Base-by-base conservation (phyloP, 2,113 vertebrate species). In the Genyomyrus donnyi region DNA sequence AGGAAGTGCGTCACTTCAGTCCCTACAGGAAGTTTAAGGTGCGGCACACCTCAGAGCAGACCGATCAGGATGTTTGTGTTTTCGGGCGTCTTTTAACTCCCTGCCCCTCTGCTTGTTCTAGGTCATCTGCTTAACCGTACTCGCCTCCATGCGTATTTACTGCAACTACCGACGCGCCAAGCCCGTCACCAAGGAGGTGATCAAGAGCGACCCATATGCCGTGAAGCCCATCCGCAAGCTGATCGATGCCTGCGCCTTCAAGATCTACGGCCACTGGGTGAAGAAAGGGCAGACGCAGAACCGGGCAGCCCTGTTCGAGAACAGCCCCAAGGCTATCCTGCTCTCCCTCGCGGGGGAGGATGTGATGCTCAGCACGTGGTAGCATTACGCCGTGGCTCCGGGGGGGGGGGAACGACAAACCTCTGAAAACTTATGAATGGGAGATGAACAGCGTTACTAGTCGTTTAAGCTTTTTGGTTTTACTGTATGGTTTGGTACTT, bases 261-360 rank as follows among this genome's bases (percentile, higher is more conserved):
- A 97, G 90, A 97, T 99, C 92, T 99, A 99, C 0, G 97, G 98
- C 90, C 98, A 99, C 95, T 99, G 98, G 98, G 98, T 99, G 90
- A 99, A 99, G 96, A 99, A 99, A 89, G 98, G 98, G 19, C 97
- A 98, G 92, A 96, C 97, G 0, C 98, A 99, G 96, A 98, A 99
- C 96, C 95, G 98, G 91, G 98, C 98, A 0, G 98, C 98, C 5
- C 96, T 99, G 90, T 99, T 99, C 0, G 98, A 99, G 95, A 99
- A 99, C 96, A 98, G 97, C 5, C 97, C 98, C 89, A 99, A 99
- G 91, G 96, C 97, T 3, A 95, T 99, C 91, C 94, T 99, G 92
- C 94, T 99, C 50, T 97, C 97, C 1, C 90, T 98, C 58, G 94
- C 93, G 0, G 92, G 94, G 0, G 96, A 94, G 3, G 94, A 95